phyloP scores from a whole-genome alignment of 2,888 invertebrate species.

The Nymphalis polychloros region DNA sequence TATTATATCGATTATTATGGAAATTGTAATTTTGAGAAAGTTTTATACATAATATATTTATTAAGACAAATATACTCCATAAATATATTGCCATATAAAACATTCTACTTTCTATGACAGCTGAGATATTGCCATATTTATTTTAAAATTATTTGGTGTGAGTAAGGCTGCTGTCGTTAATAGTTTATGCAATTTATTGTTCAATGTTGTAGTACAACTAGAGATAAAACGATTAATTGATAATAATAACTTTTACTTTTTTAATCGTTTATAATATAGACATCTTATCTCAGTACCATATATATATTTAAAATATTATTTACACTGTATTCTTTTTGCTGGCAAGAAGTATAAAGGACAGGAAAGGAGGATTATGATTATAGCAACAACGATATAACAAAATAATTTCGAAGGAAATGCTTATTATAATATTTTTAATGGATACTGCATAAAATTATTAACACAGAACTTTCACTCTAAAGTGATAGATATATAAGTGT shows the following conservation, averaged over 20 bases:
- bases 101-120: slow-evolving; percentile 20
- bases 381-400: too few relatives aligned
- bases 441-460: too few relatives aligned
- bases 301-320: not conserved
- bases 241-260: too few relatives aligned
- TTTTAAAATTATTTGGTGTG: slow-evolving; percentile 7
- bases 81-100: slow-evolving; percentile 20
- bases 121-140: slow-evolving; percentile 37
- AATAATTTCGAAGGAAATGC: too few relatives aligned
- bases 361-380: too few relatives aligned
- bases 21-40: slow-evolving; percentile 13
- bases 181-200: not conserved
- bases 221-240: not conserved
- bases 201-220: slow-evolving; percentile 1
- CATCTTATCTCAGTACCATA: not conserved
- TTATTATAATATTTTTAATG: too few relatives aligned
- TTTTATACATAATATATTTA: slow-evolving; percentile 19
- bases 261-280: not conserved
- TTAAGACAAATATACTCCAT: slow-evolving; percentile 23
- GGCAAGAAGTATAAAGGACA: not conserved
- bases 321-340: not conserved
- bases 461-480: slow-evolving; percentile 13
- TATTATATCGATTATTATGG: slow-evolving; percentile 12
- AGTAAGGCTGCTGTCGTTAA: slow-evolving; percentile 6
- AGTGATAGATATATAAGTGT: slow-evolving; percentile 11